phyloP scores from a whole-genome alignment of 2,113 vertebrate species.

The Pteruthius melanotis region DNA sequence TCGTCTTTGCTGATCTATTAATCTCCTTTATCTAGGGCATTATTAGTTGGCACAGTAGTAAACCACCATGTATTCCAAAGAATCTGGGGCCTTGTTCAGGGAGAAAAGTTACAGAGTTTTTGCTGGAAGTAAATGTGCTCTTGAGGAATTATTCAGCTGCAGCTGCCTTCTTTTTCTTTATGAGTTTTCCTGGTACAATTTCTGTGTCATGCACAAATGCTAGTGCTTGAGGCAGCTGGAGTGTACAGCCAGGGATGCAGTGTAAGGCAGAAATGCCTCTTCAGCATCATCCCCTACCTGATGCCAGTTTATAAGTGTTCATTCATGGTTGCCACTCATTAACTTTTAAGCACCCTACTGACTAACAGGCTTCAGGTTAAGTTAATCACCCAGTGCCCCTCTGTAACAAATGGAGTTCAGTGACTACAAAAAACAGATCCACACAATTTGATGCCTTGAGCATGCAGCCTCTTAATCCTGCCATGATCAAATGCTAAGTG shows the following conservation, averaged over 20 bases:
- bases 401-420: background rate
- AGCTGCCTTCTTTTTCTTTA: background rate
- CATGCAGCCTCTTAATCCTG: background rate
- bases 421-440: fast-evolving
- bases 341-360: background rate
- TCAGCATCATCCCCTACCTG: background rate
- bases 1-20: background rate
- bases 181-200: background rate
- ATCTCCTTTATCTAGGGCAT: background rate
- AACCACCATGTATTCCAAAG: background rate
- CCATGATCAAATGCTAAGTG: background rate
- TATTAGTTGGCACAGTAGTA: background rate
- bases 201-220: background rate
- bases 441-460: background rate
- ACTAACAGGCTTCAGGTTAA: background rate
- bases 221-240: background rate
- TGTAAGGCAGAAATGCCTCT: background rate
- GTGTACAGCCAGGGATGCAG: fast-evolving
- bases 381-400: background rate
- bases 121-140: background rate
- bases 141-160: background rate
- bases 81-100: background rate
- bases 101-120: background rate
- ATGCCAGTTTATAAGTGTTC: background rate
- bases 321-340: background rate